These are phyloP conservation scores for Eristalis arbustorum DNA, from an alignment of 2,888 invertebrate species.

Conservation along the genomic window DNA sequence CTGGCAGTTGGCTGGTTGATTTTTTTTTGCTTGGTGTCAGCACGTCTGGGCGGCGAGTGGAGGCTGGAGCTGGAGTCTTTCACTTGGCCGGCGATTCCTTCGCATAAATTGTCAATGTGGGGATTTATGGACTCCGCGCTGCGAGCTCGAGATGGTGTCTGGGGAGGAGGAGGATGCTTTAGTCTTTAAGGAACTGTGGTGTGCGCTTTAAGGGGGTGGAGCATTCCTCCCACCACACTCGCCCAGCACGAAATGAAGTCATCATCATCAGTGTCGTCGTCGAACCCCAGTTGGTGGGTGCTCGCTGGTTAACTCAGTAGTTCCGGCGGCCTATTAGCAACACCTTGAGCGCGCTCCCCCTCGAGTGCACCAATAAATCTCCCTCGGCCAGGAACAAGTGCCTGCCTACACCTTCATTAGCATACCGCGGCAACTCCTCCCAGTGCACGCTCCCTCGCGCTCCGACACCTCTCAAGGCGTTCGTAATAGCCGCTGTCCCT, in stretches of 20 bases:
- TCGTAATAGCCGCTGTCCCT: neutral
- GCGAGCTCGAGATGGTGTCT: neutral
- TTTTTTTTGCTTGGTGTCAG: slow-evolving; percentile 10
- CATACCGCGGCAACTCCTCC: slow-evolving; percentile 29
- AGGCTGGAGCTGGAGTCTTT: slow-evolving; percentile 1
- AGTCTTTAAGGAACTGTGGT: too few species aligned
- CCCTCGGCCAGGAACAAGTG: slow-evolving; percentile 44
- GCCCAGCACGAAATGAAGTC: neutral
- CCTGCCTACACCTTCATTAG: slow-evolving; percentile 56
- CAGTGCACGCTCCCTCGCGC: slow-evolving; percentile 7
- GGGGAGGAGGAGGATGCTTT: neutral
- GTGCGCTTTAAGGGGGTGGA: too few species aligned
- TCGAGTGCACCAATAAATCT: slow-evolving; percentile 34
- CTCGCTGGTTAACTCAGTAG: neutral
- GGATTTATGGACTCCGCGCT: slow-evolving; percentile 53
- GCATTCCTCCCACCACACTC: neutral
- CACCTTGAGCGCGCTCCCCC: neutral
- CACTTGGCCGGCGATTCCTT: slow-evolving; percentile 43
- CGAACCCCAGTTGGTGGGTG: neutral
- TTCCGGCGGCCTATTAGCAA: neutral
- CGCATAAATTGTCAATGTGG: slow-evolving; percentile 64
- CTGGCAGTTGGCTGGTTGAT: slow-evolving; percentile 14
- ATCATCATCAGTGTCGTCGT: neutral
- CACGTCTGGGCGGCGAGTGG: slow-evolving; percentile 11
- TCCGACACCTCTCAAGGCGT: slow-evolving; percentile 10